Evolutionary conservation across 2,797 vertebrate species (phyloP).

Genomic region (Cryptoprocta ferox): DNA sequence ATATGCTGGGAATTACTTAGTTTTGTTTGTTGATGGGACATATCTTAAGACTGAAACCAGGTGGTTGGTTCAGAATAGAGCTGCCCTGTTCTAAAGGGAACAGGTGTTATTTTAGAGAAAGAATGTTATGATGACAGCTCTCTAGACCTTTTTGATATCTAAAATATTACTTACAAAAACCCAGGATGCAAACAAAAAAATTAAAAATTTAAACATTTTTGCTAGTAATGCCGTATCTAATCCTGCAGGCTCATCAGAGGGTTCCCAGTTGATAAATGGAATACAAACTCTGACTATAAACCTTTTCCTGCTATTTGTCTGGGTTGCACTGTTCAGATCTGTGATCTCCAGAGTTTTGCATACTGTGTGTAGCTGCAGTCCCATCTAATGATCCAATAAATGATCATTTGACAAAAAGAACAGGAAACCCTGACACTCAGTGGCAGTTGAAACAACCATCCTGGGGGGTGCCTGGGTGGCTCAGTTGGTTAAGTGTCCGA

Average conservation of each 20-base stretch:
- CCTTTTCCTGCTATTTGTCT: neutral
- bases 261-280: neutral
- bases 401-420: neutral
- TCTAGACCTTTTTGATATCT: neutral
- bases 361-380: neutral
- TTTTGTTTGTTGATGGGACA: neutral
- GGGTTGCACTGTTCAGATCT: neutral
- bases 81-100: neutral
- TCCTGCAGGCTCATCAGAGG: neutral
- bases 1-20: neutral
- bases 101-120: neutral
- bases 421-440: neutral
- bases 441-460: neutral
- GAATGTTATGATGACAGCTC: neutral
- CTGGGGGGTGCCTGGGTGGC: too few relatives aligned
- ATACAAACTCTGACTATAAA: neutral
- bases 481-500: too few relatives aligned
- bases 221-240: neutral
- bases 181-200: neutral
- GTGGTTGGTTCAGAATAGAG: neutral
- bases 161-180: neutral
- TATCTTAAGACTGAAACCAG: neutral
- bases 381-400: neutral
- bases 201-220: neutral
- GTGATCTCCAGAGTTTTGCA: neutral